phyloP scores from a whole-genome alignment of 2,113 vertebrate species.

The Pygathrix nemaeus region DNA sequence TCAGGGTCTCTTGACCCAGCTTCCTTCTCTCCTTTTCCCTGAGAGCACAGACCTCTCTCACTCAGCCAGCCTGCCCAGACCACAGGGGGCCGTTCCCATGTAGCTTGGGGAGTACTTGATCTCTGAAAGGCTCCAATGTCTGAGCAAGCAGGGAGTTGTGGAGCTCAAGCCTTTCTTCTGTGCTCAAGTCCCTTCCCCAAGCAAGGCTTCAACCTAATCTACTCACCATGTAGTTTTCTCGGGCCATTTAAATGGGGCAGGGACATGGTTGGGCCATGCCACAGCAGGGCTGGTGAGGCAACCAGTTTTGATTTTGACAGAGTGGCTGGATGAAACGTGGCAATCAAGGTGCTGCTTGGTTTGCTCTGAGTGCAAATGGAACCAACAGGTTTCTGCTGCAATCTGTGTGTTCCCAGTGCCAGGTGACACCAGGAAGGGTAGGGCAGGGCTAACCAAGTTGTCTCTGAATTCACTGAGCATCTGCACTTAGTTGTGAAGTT shows the following conservation, averaged over 20 bases:
- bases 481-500: neutral
- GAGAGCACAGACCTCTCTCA: neutral
- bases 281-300: neutral
- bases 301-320: neutral
- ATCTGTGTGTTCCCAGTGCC: neutral
- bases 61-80: neutral
- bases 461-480: neutral
- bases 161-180: neutral
- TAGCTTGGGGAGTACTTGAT: neutral
- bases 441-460: too few relatives aligned
- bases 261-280: neutral
- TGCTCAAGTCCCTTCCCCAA: neutral
- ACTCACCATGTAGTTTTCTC: rapidly evolving
- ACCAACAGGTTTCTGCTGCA: neutral
- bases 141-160: neutral
- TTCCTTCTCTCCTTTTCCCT: neutral
- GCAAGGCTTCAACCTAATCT: neutral
- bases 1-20: too few relatives aligned
- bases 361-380: neutral
- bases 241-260: neutral
- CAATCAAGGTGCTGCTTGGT: rapidly evolving
- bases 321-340: neutral
- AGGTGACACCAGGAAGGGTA: neutral
- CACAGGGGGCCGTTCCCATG: rapidly evolving
- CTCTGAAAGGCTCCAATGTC: neutral